A percentile compares a stretch with the other conserved stretches of the same genome.
These are phyloP conservation scores for Prolemur simus DNA, from an alignment of 2,113 vertebrate species.

Conservation along the genomic window DNA sequence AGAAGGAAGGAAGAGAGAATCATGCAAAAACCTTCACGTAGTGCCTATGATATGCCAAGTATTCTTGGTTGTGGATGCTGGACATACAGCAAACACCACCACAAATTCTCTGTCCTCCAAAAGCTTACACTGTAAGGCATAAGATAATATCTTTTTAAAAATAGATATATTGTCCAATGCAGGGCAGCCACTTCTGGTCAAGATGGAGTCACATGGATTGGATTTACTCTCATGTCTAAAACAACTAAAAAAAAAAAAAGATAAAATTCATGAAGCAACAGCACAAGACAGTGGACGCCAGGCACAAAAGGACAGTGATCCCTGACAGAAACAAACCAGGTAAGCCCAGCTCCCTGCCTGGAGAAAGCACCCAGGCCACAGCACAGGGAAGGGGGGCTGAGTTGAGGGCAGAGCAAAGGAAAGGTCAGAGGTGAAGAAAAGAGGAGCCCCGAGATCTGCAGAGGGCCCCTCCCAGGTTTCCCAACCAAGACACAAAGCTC, in stretches of 20 bases:
- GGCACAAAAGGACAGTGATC: neutral
- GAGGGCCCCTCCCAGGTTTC: neutral
- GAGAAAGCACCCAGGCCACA: neutral
- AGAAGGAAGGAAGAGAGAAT: neutral
- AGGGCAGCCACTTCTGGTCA: neutral
- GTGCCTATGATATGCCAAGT: neutral
- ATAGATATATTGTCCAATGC: neutral
- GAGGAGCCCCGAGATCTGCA: neutral
- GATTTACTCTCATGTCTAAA: neutral
- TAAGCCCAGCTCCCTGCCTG: no score
- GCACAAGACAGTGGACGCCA: neutral
- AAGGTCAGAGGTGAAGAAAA: neutral
- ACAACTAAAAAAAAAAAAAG: neutral
- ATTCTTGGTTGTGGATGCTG: neutral
- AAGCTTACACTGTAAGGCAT: neutral
- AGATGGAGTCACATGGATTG: neutral
- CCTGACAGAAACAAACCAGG: neutral
- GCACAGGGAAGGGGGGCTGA: neutral
- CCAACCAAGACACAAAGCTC: neutral
- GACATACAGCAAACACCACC: neutral
- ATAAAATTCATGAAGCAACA: neutral
- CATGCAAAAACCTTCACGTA: neutral
- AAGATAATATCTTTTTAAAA: neutral
- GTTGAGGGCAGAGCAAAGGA: neutral
- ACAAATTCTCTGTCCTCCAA: neutral